Base-by-base conservation (phyloP, 1,140 invertebrate genomes). In the Calliopsis andreniformis region DNA sequence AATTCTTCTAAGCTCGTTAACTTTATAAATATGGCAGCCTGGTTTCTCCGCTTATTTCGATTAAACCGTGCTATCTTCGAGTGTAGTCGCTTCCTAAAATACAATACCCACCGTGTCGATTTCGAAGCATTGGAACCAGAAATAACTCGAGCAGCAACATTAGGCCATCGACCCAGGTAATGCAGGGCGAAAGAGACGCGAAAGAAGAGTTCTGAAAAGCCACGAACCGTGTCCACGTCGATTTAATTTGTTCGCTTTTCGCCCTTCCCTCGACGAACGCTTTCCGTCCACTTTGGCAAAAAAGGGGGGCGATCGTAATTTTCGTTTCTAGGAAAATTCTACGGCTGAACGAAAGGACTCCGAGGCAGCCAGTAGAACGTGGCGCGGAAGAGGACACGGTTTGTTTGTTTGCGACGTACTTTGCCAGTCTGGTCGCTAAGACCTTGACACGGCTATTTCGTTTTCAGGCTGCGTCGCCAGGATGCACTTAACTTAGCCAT, bases 381-480 rank as follows among this genome's bases (percentile, higher is more conserved):
- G 12, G n/a, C n/a, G n/a, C n/a, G n/a, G n/a, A 59, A 18, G 42
- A 45, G 12, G 32, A 58, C 63, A 7, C 61, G 61, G 23, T 5
- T 49, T 68, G 51, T 59, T 76, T 68, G 64, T 76, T 68, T 58
- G 72, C 51, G 42, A 76, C 68, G 63, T 53, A 49, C 63, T 68
- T 67, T 1, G 53, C 63, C 30, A 68, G 32, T 59, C 83, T 79
- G 73, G 78, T 83, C 82, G 78, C 78, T 80, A 76, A 81, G 79
- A 77, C 80, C 76, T 77, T 45, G 62, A 73, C 70, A 73, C 82
- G 76, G 72, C 84, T 85, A 81, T 76, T 73, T 86, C 80, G 84
- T 83, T 83, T 84, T 84, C 83, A 81, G 77, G 83, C 35, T 58
- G 53, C 72, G 51, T 58, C 63, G 35, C 6, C 23, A 73, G 49